Base-by-base conservation (phyloP, 2,888 invertebrate species). In the Poecilus cupreus region DNA sequence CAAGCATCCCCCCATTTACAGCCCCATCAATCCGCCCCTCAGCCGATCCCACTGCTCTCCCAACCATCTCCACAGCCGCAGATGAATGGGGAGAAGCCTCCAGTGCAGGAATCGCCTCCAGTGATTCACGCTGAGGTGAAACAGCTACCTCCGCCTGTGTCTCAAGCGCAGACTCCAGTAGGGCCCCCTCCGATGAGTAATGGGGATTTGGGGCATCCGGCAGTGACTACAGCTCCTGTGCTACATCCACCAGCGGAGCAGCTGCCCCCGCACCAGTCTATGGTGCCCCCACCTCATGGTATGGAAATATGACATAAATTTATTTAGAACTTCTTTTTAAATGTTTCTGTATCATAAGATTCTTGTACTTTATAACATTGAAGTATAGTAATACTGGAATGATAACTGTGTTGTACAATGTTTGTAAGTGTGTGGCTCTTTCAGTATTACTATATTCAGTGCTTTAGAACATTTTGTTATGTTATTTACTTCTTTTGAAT, bases 41-140 rank as follows among this genome's bases (percentile, higher is more conserved):
- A 18, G 11, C 54, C 18, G 0, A 2, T 18, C n/a, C n/a, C n/a
- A 3, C 54, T 8, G 8, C 32, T 32, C 8, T 86, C 86, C 83
- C 83, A 83, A 81, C 84, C 83, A 24, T 85, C 85, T n/a, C 84
- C 84, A 60, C 83, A 84, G 57, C 83, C 83, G 5, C 84, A 83
- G 1, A 49, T 49, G 16, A 49, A 49, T 6, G 49, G 49, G 4
- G 49, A 49, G n/a, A 49, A 78, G 82, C 83, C 83, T 49, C 32
- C 32, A 32, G 4, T 32, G 32, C 32, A 32, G 32, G 32, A 85
- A 60, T 83, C 82, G 80, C 20, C 60, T 60, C 82, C 83, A 20
- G 83, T 83, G 26, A n/a, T n/a, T n/a, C n/a, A n/a, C n/a, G n/a
- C n/a, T n/a, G n/a, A n/a, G n/a, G n/a, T n/a, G n/a, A n/a, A n/a